Evolutionary conservation across 2,888 invertebrate species (phyloP).

Genomic region (Habroteleia sp.): DNA sequence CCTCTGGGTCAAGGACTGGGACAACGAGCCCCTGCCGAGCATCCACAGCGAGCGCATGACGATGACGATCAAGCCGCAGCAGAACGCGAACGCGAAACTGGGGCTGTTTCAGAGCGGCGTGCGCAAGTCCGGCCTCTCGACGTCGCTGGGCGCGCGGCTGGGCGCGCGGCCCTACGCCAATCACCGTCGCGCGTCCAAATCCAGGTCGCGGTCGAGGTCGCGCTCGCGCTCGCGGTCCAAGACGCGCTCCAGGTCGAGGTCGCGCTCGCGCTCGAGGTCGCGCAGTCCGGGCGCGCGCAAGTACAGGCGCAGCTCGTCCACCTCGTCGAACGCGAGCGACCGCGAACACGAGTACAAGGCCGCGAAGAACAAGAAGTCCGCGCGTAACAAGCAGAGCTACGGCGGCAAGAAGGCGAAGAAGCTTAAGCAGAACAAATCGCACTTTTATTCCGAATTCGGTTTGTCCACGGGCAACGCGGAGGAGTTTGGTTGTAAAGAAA

Average conservation of each 20-base stretch:
- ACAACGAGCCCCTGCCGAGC: conserved; percentile 94
- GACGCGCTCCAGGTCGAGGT: conserved; percentile 76
- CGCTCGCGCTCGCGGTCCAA: conserved; percentile 67
- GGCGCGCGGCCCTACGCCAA: conserved; percentile 82
- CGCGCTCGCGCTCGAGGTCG: conserved; percentile 77
- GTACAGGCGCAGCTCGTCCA: conserved; percentile 77
- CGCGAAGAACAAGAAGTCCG: conserved; percentile 73
- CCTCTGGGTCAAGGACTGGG: conserved; percentile 96
- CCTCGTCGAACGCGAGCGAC: conserved; percentile 75
- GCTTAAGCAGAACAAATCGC: conserved; percentile 82
- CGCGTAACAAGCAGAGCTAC: conserved; percentile 67
- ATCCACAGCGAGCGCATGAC: conserved; percentile 90
- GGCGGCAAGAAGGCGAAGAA: conserved; percentile 68
- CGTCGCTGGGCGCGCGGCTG: conserved; percentile 83
- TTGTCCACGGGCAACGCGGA: conserved; percentile 83
- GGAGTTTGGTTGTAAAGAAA: conserved; percentile 88
- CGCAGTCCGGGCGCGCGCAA: conserved; percentile 77
- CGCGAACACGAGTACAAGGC: conserved; percentile 77
- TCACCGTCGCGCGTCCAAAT: conserved; percentile 67
- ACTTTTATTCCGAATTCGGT: conserved; percentile 86
- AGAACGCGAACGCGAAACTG: conserved; percentile 80
- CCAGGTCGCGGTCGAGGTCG: conserved; percentile 67
- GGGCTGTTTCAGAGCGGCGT: conserved; percentile 70
- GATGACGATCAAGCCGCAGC: conserved; percentile 84
- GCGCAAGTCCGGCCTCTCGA: conserved; percentile 82